Evolutionary conservation across 2,888 invertebrate genomes (phyloP).

Genomic region (Zelleria hepariella): DNA sequence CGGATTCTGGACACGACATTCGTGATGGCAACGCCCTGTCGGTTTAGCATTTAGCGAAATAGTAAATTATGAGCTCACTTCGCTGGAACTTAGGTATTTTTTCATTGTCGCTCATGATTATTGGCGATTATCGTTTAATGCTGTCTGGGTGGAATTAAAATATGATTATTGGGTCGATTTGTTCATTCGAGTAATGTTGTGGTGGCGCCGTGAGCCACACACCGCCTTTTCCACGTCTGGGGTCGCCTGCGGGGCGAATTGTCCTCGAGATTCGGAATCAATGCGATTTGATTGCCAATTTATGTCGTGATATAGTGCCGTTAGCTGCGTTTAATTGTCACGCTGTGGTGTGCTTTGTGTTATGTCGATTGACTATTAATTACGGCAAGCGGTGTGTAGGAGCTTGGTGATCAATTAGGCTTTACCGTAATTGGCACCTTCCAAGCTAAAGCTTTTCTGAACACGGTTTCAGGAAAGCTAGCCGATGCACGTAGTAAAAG

Average conservation of each 20-base stretch:
- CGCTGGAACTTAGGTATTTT: slow-evolving; percentile 18
- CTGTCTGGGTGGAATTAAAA: slow-evolving; percentile 49
- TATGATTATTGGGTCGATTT: slow-evolving; percentile 54
- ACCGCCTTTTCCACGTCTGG: slow-evolving; percentile 14
- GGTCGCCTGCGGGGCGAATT: slow-evolving; percentile 22
- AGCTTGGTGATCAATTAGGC: not conserved
- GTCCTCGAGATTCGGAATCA: slow-evolving; percentile 34
- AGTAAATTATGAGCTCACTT: slow-evolving; percentile 49
- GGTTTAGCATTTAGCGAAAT: slow-evolving; percentile 32
- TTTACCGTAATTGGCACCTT: too few relatives aligned
- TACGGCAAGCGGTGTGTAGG: not conserved
- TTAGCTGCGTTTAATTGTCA: slow-evolving; percentile 38
- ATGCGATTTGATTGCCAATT: slow-evolving; percentile 56
- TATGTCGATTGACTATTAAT: slow-evolving; percentile 5
- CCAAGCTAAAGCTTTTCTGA: too few relatives aligned
- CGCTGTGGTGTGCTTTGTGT: slow-evolving; percentile 9
- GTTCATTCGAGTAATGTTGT: slow-evolving; percentile 31
- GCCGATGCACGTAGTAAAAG: too few relatives aligned
- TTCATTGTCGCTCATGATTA: slow-evolving; percentile 36
- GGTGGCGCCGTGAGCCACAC: slow-evolving; percentile 24
- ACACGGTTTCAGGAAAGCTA: too few relatives aligned
- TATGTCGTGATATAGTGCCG: slow-evolving; percentile 43
- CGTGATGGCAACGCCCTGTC: slow-evolving; percentile 52
- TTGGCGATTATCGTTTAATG: slow-evolving; percentile 43
- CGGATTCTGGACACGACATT: slow-evolving; percentile 52